Base-by-base conservation (phyloP, 2,888 invertebrate species). In the Axea sp. region DNA sequence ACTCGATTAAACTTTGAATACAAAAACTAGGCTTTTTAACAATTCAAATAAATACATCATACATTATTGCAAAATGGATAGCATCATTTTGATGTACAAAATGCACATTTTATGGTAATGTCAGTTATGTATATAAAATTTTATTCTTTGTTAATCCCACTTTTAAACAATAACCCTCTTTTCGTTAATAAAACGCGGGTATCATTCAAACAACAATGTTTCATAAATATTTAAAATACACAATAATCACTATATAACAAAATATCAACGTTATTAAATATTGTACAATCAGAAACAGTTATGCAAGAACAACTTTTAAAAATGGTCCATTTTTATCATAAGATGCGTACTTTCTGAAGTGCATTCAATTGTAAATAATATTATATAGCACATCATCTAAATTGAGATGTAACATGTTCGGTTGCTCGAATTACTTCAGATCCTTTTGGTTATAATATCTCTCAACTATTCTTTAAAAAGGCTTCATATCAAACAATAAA, bases 21-120 rank as follows among this genome's bases (percentile, higher is more conserved):
- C 51, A 72, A 72, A 72, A 72, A 65, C 65, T 71, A 71, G 71
- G 71, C 71, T 71, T 31, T 24, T 33, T 71, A 71, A 71, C 71
- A 64, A 8, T 71, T 71, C 30, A 71, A 71, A 64, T 57, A 6
- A 69, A 39, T 55, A 51, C 60, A 47, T 62, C 39, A 31, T 62
- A 47, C 22, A 37, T 60, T 60, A 39, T 55, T 62, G 53, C 45
- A 69, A 69, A 53, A 45, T 39, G 45, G 43, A 45, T 49, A 60
- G 33, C 33, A 19, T 55, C 12, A 30, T 49, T 39, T 57, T 45
- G 26, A 69, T 62, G 47, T 62, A 69, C 37, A 62, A 69, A 69
- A 51, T 62, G 60, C 30, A 55, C 12, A 31, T 33, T 62, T 55
- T 24, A 8, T 47, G 3, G 41, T 35, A 35, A 26, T 59, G 41